These are phyloP conservation scores for Apteryx owenii DNA, from an alignment of 2,113 vertebrate genomes.

Conservation along the genomic window DNA sequence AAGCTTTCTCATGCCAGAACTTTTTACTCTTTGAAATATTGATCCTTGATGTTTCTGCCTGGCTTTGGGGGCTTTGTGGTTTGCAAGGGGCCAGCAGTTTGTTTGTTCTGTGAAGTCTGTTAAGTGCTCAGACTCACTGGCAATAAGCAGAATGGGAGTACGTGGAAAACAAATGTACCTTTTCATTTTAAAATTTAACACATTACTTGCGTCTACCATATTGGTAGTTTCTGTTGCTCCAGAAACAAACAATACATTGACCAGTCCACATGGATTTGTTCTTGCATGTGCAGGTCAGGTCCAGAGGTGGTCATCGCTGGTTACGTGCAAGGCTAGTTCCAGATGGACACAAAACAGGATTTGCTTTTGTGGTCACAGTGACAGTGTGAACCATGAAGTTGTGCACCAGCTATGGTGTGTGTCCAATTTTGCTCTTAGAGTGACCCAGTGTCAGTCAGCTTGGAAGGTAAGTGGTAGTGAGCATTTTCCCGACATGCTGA, in stretches of 20 bases:
- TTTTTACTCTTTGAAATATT: neutral
- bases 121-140: neutral
- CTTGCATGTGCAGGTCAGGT: neutral
- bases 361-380: neutral
- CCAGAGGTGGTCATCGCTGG: neutral
- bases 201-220: neutral
- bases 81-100: neutral
- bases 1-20: neutral
- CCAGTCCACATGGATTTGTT: neutral
- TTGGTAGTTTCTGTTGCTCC: neutral
- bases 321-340: neutral
- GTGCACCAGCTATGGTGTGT: neutral
- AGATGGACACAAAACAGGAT: neutral
- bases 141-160: neutral
- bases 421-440: neutral
- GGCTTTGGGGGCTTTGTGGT: neutral
- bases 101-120: neutral
- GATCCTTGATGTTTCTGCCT: neutral
- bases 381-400: neutral
- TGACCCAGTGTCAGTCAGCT: neutral
- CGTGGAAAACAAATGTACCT: neutral
- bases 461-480: neutral
- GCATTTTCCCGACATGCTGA: fast-evolving
- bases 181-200: neutral
- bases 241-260: neutral